Percentiles rank a stretch among this genome's conserved stretches.
Conservation (phyloP, 2,113 vertebrate species). For the Macrotus californicus region DNA sequence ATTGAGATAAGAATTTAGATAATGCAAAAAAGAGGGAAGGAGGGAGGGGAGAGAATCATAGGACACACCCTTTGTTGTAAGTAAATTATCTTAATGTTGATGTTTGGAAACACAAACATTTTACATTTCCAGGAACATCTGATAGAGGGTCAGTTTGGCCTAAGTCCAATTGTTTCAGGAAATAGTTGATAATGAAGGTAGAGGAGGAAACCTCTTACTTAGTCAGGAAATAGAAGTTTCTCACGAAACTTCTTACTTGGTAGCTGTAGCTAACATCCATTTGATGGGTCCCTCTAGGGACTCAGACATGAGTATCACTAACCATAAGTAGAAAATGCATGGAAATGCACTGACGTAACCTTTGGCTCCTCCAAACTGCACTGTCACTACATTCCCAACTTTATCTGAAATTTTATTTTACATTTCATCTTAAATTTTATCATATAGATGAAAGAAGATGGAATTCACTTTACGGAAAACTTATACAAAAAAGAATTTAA, state of each 20-base stretch:
- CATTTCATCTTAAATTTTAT: neutral
- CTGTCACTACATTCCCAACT: neutral
- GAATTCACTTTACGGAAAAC: neutral
- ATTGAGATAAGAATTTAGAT: neutral
- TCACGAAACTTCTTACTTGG: neutral
- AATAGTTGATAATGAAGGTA: neutral
- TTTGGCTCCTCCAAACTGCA: neutral
- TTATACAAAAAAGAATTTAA: neutral
- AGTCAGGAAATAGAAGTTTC: neutral
- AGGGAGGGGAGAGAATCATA: neutral
- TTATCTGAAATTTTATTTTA: neutral
- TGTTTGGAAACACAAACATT: neutral
- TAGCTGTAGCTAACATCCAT: neutral
- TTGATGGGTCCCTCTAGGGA: neutral
- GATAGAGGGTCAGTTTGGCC: neutral
- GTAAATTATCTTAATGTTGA: neutral
- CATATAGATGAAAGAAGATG: neutral
- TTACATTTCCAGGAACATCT: neutral
- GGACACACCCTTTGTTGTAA: neutral
- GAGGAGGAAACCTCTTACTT: neutral
- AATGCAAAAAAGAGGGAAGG: neutral
- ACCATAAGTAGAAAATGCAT: neutral
- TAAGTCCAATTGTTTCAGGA: neutral
- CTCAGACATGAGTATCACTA: neutral
- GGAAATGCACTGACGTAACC: neutral